Evolutionary conservation across 2,113 vertebrate genomes (phyloP), one percentile per base, ranked within the genome.

Genomic region (Galemys pyrenaicus): DNA sequence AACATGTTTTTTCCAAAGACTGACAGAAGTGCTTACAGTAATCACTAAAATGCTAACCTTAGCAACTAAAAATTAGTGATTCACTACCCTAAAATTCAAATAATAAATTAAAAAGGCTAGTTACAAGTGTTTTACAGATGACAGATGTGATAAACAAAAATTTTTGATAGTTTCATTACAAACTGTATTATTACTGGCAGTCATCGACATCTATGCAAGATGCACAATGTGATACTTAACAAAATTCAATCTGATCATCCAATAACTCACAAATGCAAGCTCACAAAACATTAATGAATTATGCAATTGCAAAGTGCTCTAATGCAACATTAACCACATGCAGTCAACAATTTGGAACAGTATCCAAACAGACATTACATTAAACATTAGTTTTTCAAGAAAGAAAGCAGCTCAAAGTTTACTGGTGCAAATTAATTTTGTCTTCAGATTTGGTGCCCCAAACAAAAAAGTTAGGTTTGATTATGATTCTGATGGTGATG

Each of bases 311-410:
- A 98, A 99, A 99, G 98, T 99, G 98, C 98, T 99, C 98, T 98
- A 99, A 99, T 99, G 99, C 99, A 99, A 99, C 98, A 98, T 98
- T 98, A 99, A 98, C 98, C 98, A 98, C 99, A 99, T 98, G 98
- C 98, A 98, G 98, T 97, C 98, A 98, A 99, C 99, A 90, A 98
- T 99, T 98, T 98, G 98, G 97, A 98, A 98, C 97, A 98, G 98
- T 98, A 98, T 98, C 97, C 97, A 98, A 97, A 98, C 96, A 98
- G 98, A 98, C 98, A 97, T 97, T 97, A 98, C 98, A 98, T 98
- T 98, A 98, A 98, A 98, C 97, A 98, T 98, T 96, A 98, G 98
- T 96, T 98, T 98, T 96, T 97, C 96, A 96, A 98, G 98, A 98
- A 98, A 98, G 96, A 97, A 98, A 98, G 98, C 98, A 98, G 98